Base-by-base conservation (phyloP, 2,888 invertebrate species). In the Cosmia pyralina region DNA sequence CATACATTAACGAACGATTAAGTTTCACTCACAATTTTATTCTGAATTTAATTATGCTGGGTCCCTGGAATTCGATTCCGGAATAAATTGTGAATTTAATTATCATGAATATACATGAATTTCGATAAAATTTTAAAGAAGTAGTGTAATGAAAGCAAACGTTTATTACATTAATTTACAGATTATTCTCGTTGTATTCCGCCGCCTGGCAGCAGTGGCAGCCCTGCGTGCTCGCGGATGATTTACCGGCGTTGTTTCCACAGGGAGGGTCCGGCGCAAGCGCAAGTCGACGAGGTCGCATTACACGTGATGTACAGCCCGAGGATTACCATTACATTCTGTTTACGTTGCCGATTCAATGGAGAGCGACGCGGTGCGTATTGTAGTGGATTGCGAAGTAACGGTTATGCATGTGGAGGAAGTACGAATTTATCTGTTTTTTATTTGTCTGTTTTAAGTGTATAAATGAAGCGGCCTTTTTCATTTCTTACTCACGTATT, bases 241-340 rank as follows among this genome's bases (percentile, higher is more conserved):
- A 86, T 84, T 74, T 75, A 85, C 73, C 55, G 71, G 53, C 53
- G 77, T 63, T 73, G 78, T 79, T 74, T 28, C 69, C 72, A 74
- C 68, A 76, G 73, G 80, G 75, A 66, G 84, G 73, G 82, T 64
- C 75, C 72, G 38, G 60, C 76, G 38, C 52, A 22, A 38, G 60
- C 76, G n/a, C 64, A 22, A 65, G 81, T 68, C 71, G 67, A 72
- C 70, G 66, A 71, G 72, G 55, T 72, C 72, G 73, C 79, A 82
- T 84, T 84, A 85, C 70, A 28, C 58, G 79, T 82, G 84, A 82
- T 80, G 63, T 77, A 85, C 75, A 52, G 71, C 77, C 70, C 17
- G 38, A 28, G 57, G 60, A 71, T 75, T 85, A 77, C 68, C 81
- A 85, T 81, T 85, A 83, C 72, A 70, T 52, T 77, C 58, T 83